A percentile compares a stretch with the other conserved stretches of the same genome.
Evolutionary conservation across 2,797 vertebrate species (phyloP).

Genomic region (Hyperoplus lanceolatus): DNA sequence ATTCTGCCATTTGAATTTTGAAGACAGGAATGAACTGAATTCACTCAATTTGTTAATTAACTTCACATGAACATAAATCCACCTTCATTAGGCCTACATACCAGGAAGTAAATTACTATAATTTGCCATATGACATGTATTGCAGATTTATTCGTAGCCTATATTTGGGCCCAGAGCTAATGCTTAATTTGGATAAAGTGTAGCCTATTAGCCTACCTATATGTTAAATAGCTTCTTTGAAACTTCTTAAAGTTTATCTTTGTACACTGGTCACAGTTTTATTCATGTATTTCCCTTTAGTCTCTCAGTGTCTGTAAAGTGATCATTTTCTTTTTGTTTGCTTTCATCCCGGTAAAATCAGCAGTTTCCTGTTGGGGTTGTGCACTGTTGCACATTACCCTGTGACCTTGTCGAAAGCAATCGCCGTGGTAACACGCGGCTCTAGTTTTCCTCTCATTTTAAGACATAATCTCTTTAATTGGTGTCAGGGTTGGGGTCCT

Average conservation of each 20-base stretch:
- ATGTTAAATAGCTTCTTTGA: background rate
- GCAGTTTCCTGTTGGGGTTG: conserved; percentile 84
- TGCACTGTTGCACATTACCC: conserved; percentile 85
- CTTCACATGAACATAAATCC: background rate
- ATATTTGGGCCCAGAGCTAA: no score
- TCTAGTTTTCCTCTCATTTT: conserved; percentile 90
- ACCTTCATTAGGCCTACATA: no score
- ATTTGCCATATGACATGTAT: no score
- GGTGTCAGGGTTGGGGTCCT: conserved; percentile 91
- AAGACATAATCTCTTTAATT: conserved; percentile 99
- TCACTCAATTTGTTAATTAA: background rate
- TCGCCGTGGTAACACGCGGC: conserved; percentile 87
- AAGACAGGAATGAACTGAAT: conserved; percentile 1
- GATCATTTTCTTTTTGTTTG: conserved; percentile 48
- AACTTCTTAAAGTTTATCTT: background rate
- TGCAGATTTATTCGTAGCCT: no score
- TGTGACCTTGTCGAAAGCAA: conserved; percentile 93
- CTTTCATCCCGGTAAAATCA: conserved; percentile 39
- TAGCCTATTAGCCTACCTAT: no score
- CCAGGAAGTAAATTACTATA: no score
- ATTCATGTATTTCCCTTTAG: background rate
- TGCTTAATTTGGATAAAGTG: no score
- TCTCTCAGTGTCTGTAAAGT: conserved; percentile 17
- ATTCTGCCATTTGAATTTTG: background rate
- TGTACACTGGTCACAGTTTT: background rate